These are phyloP conservation scores for Peromyscus melanophrys DNA, from an alignment of 2,797 vertebrate species.

Conservation along the genomic window DNA sequence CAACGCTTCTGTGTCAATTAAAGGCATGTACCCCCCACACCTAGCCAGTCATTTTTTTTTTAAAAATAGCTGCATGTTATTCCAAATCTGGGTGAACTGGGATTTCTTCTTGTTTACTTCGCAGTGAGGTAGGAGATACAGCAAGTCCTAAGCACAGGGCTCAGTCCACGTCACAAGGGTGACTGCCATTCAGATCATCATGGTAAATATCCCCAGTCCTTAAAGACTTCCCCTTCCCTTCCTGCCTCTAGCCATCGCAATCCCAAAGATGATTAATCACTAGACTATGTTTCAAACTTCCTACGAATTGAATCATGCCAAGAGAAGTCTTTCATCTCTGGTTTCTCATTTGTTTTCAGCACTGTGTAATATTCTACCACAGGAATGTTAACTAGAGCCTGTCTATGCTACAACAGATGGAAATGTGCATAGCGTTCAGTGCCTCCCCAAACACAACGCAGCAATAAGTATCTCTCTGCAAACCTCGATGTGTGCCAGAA, in stretches of 20 bases:
- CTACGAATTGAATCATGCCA: background rate
- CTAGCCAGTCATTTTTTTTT: background rate
- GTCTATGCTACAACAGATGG: fast-evolving
- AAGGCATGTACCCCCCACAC: background rate
- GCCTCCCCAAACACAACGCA: background rate
- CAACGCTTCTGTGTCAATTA: background rate
- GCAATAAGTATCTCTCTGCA: fast-evolving
- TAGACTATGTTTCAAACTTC: background rate
- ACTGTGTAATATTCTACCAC: background rate
- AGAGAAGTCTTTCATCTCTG: background rate
- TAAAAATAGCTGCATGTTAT: background rate
- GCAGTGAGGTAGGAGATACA: no score
- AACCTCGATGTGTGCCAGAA: background rate
- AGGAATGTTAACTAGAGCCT: no score
- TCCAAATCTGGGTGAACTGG: no score
- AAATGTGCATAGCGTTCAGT: background rate
- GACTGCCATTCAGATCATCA: no score
- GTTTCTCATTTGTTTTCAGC: background rate
- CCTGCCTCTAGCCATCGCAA: no score
- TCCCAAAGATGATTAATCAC: background rate
- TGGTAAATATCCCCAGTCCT: background rate
- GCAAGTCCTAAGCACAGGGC: background rate
- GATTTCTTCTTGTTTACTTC: background rate
- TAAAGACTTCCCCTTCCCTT: background rate
- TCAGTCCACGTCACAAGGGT: fast-evolving